Evolutionary conservation across 64 coral and sea anemone genomes (phyloP).

Genomic region (Exaiptasia diaphana): DNA sequence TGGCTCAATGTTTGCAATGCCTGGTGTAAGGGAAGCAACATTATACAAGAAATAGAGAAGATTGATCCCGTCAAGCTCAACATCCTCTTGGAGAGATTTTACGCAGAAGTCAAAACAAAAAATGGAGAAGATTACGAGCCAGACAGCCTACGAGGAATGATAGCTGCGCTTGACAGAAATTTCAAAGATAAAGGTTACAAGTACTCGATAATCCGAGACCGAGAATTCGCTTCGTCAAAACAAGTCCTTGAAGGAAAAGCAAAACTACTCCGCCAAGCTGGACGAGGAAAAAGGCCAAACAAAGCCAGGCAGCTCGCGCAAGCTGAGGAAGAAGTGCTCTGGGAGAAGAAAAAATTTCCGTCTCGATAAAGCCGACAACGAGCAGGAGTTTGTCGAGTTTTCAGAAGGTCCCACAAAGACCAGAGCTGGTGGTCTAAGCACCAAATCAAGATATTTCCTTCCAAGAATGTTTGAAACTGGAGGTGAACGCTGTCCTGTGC

Average conservation of each 20-base stretch:
- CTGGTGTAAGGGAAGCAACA: background rate
- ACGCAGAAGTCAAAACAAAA: background rate
- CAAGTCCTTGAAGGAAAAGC: constrained; percentile 38
- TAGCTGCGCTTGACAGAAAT: background rate
- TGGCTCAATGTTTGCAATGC: background rate
- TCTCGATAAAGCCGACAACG: constrained; percentile 7
- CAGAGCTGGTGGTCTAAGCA: background rate
- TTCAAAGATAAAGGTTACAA: background rate
- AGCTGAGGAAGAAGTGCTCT: constrained; percentile 29
- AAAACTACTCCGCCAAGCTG: background rate
- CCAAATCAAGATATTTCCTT: constrained; percentile 10
- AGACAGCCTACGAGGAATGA: background rate
- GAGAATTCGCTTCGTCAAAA: background rate
- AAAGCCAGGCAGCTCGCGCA: background rate
- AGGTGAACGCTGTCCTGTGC: constrained; percentile 35
- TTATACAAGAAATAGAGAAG: background rate
- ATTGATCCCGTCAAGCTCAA: background rate
- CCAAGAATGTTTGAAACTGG: constrained; percentile 24
- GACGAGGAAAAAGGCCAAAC: constrained; percentile 7
- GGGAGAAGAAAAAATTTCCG: constrained; percentile 6
- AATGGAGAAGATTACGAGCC: constrained; percentile 9
- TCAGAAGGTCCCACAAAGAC: constrained; percentile 19
- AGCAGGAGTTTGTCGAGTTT: constrained; percentile 1
- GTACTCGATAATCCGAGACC: background rate
- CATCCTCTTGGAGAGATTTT: background rate